phyloP scores from a whole-genome alignment of 2,797 vertebrate genomes.

The Cirrhinus molitorella region DNA sequence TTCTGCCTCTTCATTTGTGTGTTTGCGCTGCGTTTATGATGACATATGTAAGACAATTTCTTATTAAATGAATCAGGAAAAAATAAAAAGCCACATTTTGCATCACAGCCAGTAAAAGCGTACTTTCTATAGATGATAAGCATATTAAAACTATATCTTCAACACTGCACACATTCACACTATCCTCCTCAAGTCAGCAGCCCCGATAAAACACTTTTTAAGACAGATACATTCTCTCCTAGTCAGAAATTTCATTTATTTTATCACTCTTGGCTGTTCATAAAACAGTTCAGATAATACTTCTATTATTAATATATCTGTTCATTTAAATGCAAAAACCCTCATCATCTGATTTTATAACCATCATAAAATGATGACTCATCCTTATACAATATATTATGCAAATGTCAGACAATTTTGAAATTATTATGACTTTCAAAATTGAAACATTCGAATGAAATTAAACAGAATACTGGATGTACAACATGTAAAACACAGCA shows the following conservation, averaged over 20 bases:
- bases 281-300: neutral
- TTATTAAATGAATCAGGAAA: neutral
- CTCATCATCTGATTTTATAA: constrained; percentile 37
- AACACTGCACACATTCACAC: neutral
- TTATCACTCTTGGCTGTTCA: constrained; percentile 24
- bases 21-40: constrained; percentile 4
- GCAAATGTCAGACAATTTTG: neutral
- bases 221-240: constrained; percentile 40
- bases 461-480: neutral
- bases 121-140: neutral
- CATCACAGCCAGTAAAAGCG: neutral
- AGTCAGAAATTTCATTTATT: constrained; percentile 56
- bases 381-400: neutral
- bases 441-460: neutral
- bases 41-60: neutral
- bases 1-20: constrained; percentile 24
- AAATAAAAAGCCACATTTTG: neutral
- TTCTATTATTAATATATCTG: constrained; percentile 36
- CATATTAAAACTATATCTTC: neutral
- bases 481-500: neutral
- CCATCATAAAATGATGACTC: neutral
- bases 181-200: constrained; percentile 17
- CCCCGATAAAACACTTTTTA: constrained; percentile 39
- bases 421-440: neutral
- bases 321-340: constrained; percentile 23